Evolutionary conservation across 2,888 invertebrate species (phyloP).

Genomic region (Rhopalosiphum nymphaeae): DNA sequence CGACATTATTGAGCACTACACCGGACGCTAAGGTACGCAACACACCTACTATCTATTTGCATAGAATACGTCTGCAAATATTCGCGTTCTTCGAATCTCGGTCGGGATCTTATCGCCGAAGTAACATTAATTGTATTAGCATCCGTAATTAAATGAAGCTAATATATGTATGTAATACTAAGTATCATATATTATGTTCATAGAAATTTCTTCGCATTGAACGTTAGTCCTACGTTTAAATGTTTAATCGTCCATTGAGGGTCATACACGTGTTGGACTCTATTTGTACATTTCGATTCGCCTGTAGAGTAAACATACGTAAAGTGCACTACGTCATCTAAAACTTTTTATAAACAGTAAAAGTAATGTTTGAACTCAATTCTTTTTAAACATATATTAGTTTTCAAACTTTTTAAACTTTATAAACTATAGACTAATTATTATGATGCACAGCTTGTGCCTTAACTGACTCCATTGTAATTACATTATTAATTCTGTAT

Average conservation of each 20-base stretch:
- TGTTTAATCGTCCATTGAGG: neutral
- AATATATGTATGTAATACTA: neutral
- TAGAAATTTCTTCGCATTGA: neutral
- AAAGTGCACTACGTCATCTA: neutral
- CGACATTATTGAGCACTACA: neutral
- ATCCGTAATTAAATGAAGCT: neutral
- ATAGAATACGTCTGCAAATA: neutral
- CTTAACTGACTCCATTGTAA: neutral
- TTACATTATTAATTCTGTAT: neutral
- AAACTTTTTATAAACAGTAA: slow-evolving; percentile 10
- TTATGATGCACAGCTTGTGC: neutral
- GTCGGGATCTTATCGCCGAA: neutral
- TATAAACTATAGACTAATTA: neutral
- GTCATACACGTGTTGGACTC: neutral
- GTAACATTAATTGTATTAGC: neutral
- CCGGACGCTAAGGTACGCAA: neutral
- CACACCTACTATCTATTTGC: neutral
- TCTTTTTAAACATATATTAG: slow-evolving; percentile 1
- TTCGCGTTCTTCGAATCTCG: neutral
- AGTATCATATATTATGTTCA: neutral
- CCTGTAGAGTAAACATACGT: neutral
- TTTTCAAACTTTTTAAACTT: neutral
- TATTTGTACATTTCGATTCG: neutral
- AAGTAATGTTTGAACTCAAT: neutral
- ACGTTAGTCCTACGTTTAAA: neutral